Evolutionary conservation across 2,888 invertebrate genomes (phyloP).

Genomic region (Vanessa cardui): DNA sequence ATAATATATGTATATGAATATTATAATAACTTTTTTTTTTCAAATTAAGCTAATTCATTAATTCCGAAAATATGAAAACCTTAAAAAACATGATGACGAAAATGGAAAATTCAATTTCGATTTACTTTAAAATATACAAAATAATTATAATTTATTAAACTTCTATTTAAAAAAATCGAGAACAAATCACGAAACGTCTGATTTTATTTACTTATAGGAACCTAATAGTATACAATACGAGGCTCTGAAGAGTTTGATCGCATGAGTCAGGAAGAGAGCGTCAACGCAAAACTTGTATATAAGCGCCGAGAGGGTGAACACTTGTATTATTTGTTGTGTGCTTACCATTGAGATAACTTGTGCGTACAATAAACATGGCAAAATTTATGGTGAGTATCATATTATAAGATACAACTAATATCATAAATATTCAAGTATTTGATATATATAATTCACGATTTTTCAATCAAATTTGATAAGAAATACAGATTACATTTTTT

Average conservation of each 20-base stretch:
- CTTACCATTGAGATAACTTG: constrained; percentile 15
- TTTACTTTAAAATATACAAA: no score
- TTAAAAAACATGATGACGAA: no score
- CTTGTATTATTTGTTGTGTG: constrained; percentile 24
- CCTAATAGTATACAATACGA: constrained; percentile 10
- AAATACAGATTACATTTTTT: no score
- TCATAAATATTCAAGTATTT: no score
- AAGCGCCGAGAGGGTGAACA: constrained; percentile 18
- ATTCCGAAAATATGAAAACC: no score
- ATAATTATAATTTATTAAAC: neutral
- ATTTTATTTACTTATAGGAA: constrained; percentile 1
- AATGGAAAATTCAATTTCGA: no score
- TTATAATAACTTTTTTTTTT: no score
- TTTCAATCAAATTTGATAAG: no score
- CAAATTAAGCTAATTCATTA: no score
- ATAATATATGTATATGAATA: no score
- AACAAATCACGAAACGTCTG: constrained; percentile 2
- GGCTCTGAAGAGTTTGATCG: neutral
- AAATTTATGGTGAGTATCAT: constrained; percentile 36
- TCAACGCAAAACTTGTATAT: constrained; percentile 23
- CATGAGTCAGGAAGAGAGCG: constrained; percentile 21
- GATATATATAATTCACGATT: no score
- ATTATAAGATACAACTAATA: no score
- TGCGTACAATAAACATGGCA: constrained; percentile 27
- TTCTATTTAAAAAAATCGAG: neutral